phyloP scores from a whole-genome alignment of 2,888 invertebrate species.

The Blastobasis adustella region DNA sequence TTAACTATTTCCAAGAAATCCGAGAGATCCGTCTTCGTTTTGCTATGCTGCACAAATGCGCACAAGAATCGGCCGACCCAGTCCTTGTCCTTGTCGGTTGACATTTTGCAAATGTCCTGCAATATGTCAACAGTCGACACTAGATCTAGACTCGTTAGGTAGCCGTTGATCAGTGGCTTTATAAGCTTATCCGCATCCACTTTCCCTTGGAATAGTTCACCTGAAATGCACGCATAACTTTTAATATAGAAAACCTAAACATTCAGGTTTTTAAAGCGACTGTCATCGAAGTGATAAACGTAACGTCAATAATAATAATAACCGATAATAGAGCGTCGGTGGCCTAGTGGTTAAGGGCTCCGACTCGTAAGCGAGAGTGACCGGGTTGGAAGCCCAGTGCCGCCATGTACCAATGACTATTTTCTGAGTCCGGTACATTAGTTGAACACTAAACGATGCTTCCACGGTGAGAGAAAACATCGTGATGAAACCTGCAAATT shows the following conservation, averaged over 20 bases:
- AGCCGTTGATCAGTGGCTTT: constrained; percentile 59
- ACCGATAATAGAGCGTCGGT: no score
- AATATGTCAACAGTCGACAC: constrained; percentile 62
- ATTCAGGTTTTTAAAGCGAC: not conserved
- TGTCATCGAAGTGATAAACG: not conserved
- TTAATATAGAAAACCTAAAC: not conserved
- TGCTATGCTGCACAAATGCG: constrained; percentile 57
- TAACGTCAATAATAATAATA: no score
- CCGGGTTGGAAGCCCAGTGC: no score
- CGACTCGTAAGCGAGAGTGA: no score
- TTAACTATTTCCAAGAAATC: constrained; percentile 55
- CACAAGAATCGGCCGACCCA: constrained; percentile 75
- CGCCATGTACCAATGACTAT: no score
- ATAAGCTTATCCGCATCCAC: constrained; percentile 65
- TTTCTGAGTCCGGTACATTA: no score
- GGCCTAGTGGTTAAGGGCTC: no score
- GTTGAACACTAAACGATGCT: no score
- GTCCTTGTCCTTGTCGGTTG: constrained; percentile 60
- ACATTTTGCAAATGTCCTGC: constrained; percentile 56
- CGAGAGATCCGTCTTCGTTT: constrained; percentile 45
- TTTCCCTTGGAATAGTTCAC: constrained; percentile 65
- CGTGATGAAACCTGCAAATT: no score
- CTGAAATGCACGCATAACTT: constrained; percentile 22
- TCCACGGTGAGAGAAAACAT: no score
- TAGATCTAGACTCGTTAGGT: constrained; percentile 58